Conservation (phyloP, 2,797 vertebrate genomes). For the Ciconia nigra region DNA sequence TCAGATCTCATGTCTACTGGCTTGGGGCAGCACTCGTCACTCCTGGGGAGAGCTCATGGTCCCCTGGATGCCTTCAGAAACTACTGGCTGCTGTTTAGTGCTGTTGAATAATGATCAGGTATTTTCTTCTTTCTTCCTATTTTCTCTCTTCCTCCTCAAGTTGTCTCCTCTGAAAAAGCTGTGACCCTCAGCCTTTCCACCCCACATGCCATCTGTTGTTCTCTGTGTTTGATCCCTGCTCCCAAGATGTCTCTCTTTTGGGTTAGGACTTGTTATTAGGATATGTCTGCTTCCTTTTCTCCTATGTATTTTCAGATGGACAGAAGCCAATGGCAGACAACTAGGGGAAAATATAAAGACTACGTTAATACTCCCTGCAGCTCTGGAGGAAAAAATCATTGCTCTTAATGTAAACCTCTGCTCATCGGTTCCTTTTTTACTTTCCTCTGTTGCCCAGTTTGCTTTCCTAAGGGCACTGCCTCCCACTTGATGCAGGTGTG, state of each 20-base stretch:
- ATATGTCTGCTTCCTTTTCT: background rate
- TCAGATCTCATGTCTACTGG: background rate
- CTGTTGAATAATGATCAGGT: background rate
- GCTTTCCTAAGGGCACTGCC: slow-evolving; percentile 7
- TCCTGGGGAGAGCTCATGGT: background rate
- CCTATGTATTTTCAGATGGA: background rate
- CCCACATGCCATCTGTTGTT: background rate
- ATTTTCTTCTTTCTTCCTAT: background rate
- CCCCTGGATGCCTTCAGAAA: background rate
- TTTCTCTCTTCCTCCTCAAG: background rate
- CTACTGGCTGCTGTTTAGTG: background rate
- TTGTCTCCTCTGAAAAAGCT: background rate
- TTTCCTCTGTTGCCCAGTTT: background rate
- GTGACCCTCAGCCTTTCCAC: background rate
- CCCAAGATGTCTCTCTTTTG: background rate
- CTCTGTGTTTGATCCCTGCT: background rate
- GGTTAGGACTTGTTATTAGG: background rate
- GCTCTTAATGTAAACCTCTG: background rate
- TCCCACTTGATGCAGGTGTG: slow-evolving; percentile 42
- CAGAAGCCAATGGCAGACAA: background rate
- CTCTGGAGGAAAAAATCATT: background rate
- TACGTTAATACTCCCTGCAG: background rate
- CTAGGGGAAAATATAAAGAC: background rate
- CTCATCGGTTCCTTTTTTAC: background rate
- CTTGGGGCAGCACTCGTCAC: background rate